A percentile compares a stretch with the other conserved stretches of the same genome.
Conservation (phyloP, 2,797 vertebrate genomes). For the Thamnophis elegans region DNA sequence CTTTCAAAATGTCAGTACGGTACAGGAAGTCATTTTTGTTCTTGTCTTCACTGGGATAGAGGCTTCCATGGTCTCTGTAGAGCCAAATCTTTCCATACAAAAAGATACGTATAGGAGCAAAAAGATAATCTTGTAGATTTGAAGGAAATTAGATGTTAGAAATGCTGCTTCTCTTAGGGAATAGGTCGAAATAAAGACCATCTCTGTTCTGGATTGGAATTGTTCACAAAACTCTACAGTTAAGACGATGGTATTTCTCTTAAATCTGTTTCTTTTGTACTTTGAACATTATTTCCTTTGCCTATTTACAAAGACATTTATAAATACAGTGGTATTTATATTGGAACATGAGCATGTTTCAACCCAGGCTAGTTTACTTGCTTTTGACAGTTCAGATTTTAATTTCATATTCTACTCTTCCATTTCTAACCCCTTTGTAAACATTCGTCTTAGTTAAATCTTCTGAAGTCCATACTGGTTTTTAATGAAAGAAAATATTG, state of each 20-base stretch:
- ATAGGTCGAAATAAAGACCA: neutral
- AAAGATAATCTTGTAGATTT: neutral
- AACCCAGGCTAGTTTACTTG: neutral
- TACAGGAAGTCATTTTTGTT: constrained; percentile 14
- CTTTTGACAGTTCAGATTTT: neutral
- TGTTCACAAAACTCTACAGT: neutral
- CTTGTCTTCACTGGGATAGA: neutral
- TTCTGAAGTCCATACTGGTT: neutral
- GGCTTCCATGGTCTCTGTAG: neutral
- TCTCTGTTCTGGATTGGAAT: neutral
- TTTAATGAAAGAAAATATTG: constrained; percentile 10
- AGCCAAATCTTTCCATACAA: neutral
- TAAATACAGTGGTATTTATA: neutral
- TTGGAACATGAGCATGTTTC: constrained; percentile 7
- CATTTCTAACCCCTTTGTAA: neutral
- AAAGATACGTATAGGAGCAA: neutral
- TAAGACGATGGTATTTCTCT: neutral
- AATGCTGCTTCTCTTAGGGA: neutral
- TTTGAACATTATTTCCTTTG: neutral
- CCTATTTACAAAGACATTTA: neutral
- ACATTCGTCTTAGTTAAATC: neutral
- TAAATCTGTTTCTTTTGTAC: neutral
- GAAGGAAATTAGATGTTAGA: neutral
- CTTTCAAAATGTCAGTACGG: neutral
- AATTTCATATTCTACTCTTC: constrained; percentile 5